phyloP scores from a whole-genome alignment of 2,113 vertebrate species.

The Muntiacus muntjak region DNA sequence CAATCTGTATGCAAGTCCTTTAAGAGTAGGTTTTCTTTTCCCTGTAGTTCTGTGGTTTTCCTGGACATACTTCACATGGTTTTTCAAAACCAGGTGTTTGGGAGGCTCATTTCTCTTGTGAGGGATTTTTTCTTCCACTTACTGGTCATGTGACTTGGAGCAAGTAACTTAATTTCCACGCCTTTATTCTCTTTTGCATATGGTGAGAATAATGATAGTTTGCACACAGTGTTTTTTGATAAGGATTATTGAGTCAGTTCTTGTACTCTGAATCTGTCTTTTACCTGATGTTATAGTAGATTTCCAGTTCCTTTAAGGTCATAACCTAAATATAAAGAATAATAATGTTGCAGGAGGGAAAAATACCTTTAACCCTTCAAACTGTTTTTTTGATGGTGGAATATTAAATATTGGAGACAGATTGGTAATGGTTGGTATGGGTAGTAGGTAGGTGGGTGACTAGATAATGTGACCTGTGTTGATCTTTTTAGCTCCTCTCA shows the following conservation, averaged over 20 bases:
- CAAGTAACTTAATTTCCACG: not conserved
- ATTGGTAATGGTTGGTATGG: not conserved
- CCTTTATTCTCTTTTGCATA: not conserved
- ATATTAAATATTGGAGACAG: not conserved
- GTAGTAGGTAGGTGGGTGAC: not conserved
- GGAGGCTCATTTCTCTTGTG: not conserved
- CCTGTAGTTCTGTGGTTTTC: not conserved
- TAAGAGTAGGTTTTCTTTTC: not conserved
- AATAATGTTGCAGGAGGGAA: not conserved
- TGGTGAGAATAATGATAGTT: not conserved
- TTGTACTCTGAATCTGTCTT: constrained; percentile 13
- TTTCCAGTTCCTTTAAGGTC: constrained; percentile 2
- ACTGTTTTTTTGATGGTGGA: not conserved
- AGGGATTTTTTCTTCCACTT: not conserved
- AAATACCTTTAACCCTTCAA: not conserved
- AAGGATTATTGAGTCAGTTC: not conserved
- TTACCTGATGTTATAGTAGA: not conserved
- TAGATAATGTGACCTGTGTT: not conserved
- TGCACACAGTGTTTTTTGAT: not conserved
- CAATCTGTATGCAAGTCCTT: not conserved
- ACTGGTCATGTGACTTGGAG: not conserved
- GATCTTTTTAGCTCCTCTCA: not conserved
- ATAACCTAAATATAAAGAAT: not conserved
- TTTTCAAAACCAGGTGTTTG: not conserved
- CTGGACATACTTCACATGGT: not conserved